Conservation (phyloP, 2,797 vertebrate genomes). For the Xenentodon cancila region DNA sequence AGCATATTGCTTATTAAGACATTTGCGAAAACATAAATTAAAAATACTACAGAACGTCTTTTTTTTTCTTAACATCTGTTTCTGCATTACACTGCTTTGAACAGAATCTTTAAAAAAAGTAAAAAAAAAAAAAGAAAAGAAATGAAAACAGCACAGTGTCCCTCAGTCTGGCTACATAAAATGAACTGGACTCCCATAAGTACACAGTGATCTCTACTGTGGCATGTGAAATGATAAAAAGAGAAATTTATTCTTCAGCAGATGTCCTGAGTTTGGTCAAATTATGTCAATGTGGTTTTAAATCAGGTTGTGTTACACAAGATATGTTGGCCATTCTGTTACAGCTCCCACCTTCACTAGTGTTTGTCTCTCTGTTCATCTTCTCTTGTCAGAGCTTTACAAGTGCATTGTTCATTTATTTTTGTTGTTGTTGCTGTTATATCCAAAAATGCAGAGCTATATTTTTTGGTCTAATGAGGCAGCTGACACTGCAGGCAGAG, state of each 20-base stretch:
- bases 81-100: slow-evolving; percentile 59
- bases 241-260: slow-evolving; percentile 23
- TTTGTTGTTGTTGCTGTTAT: background rate
- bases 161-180: slow-evolving; percentile 77
- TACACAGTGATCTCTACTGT: slow-evolving; percentile 57
- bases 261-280: slow-evolving; percentile 56
- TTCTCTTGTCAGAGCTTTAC: slow-evolving; percentile 22
- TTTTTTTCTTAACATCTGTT: slow-evolving; percentile 51
- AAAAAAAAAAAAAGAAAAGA: slow-evolving; percentile 26
- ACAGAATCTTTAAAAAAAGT: slow-evolving; percentile 57
- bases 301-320: background rate
- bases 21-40: slow-evolving; percentile 83
- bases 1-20: slow-evolving; percentile 86
- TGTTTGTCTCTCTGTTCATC: slow-evolving; percentile 32
- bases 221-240: slow-evolving; percentile 22
- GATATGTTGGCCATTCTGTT: slow-evolving; percentile 14
- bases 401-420: background rate
- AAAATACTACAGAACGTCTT: slow-evolving; percentile 78
- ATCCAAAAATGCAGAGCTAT: slow-evolving; percentile 19
- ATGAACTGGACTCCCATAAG: slow-evolving; percentile 36
- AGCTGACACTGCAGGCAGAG: slow-evolving; percentile 71
- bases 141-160: slow-evolving; percentile 73
- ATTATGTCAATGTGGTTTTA: slow-evolving; percentile 13
- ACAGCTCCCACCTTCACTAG: slow-evolving; percentile 34
- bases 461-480: slow-evolving; percentile 51